phyloP scores from a whole-genome alignment of 2,113 vertebrate genomes.

The Syrrhaptes paradoxus region DNA sequence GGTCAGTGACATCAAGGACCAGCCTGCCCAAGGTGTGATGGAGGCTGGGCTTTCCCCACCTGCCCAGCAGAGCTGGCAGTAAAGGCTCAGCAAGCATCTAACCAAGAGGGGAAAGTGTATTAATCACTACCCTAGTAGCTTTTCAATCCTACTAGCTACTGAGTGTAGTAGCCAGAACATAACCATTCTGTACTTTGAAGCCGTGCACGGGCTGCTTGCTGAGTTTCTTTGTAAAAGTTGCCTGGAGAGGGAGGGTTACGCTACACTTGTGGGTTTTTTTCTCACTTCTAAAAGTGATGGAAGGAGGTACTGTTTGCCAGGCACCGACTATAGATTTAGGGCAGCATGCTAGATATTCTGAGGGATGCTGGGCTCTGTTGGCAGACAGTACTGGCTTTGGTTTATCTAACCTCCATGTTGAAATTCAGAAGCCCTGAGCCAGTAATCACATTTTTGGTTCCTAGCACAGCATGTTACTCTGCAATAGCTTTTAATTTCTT shows the following conservation, averaged over 20 bases:
- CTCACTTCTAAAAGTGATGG: background rate
- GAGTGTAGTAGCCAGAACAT: background rate
- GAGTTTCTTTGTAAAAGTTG: background rate
- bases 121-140: background rate
- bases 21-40: background rate
- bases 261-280: background rate
- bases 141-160: background rate
- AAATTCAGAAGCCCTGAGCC: background rate
- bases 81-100: background rate
- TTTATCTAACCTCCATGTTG: background rate
- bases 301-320: background rate
- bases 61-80: background rate
- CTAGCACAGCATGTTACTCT: background rate
- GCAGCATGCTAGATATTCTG: background rate
- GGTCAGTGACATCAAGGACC: background rate
- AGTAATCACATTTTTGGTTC: background rate
- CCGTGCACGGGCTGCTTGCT: background rate
- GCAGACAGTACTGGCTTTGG: background rate
- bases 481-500: background rate
- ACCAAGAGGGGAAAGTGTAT: accelerated
- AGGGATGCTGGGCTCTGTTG: background rate
- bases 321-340: background rate
- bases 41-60: background rate
- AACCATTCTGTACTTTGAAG: background rate
- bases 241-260: background rate